Percentiles rank a stretch among this genome's conserved stretches.
These are phyloP conservation scores for Spodoptera litura DNA, from an alignment of 1,140 invertebrate genomes.

Conservation along the genomic window DNA sequence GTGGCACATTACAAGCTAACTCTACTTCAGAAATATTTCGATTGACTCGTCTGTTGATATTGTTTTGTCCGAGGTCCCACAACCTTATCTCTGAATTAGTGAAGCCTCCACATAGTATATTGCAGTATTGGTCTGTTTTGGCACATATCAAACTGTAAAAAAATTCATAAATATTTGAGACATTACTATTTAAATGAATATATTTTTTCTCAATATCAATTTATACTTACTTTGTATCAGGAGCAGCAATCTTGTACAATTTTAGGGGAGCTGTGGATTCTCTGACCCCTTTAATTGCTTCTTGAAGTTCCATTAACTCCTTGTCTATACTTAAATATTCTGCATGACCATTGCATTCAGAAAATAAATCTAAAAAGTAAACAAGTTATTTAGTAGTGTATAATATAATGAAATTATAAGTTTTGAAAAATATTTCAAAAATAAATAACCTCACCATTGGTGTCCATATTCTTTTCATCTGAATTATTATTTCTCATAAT, in stretches of 20 bases:
- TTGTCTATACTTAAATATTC: conserved; percentile 87
- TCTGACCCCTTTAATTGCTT: conserved; percentile 87
- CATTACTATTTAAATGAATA: conserved; percentile 1
- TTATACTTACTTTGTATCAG: conserved; percentile 86
- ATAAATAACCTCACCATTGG: conserved; percentile 60
- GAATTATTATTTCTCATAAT: conserved; percentile 59
- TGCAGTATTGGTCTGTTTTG: conserved; percentile 86
- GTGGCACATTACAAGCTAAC: conserved; percentile 76
- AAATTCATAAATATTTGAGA: neutral
- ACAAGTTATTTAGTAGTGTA: neutral
- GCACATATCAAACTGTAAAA: conserved; percentile 86
- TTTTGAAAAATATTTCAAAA: neutral
- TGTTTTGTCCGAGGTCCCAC: conserved; percentile 88
- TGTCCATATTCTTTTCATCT: conserved; percentile 65
- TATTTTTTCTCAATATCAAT: neutral
- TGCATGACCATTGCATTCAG: conserved; percentile 87
- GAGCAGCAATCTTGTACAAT: conserved; percentile 87
- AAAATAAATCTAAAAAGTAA: conserved; percentile 69
- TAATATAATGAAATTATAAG: neutral
- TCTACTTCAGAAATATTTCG: conserved; percentile 82
- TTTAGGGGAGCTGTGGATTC: conserved; percentile 87
- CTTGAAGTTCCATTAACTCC: conserved; percentile 87
- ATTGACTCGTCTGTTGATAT: conserved; percentile 79
- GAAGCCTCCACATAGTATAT: conserved; percentile 87
- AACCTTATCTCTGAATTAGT: conserved; percentile 88